Conservation (phyloP, 2,888 invertebrate genomes). For the Sarcophaga variegata region DNA sequence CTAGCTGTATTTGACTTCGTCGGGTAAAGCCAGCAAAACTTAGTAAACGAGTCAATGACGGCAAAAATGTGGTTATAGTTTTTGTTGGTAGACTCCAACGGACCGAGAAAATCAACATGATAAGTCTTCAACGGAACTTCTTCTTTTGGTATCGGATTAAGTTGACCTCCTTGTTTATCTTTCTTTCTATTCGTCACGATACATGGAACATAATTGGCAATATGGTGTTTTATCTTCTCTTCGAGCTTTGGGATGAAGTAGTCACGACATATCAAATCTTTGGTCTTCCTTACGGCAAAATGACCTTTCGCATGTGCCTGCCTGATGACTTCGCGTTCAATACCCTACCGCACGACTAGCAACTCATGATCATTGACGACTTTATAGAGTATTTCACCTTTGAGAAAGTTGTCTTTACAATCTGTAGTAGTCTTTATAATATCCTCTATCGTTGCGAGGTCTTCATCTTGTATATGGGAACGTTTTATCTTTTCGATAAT, state of each 20-base stretch:
- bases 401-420: slow-evolving; percentile 28
- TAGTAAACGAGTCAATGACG: too few relatives aligned
- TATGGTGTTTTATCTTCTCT: slow-evolving; percentile 55
- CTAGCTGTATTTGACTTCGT: too few relatives aligned
- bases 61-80: too few relatives aligned
- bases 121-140: slow-evolving; percentile 54
- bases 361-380: slow-evolving; percentile 46
- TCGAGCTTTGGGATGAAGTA: slow-evolving; percentile 61
- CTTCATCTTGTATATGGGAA: slow-evolving; percentile 31
- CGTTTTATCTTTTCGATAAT: slow-evolving; percentile 43
- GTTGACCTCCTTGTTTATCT: slow-evolving; percentile 55
- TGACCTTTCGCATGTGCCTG: slow-evolving; percentile 47
- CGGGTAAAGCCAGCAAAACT: too few relatives aligned
- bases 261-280: slow-evolving; percentile 49
- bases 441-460: slow-evolving; percentile 60
- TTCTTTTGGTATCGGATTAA: slow-evolving; percentile 56
- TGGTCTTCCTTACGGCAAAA: slow-evolving; percentile 59
- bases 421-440: slow-evolving; percentile 28
- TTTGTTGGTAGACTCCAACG: background rate
- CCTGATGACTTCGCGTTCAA: slow-evolving; percentile 53
- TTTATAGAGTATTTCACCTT: slow-evolving; percentile 54
- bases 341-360: slow-evolving; percentile 49
- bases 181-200: slow-evolving; percentile 51
- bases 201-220: slow-evolving; percentile 55
- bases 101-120: slow-evolving; percentile 49